Evolutionary conservation across 2,888 invertebrate genomes (phyloP).

Genomic region (Pyrocoelia pectoralis): DNA sequence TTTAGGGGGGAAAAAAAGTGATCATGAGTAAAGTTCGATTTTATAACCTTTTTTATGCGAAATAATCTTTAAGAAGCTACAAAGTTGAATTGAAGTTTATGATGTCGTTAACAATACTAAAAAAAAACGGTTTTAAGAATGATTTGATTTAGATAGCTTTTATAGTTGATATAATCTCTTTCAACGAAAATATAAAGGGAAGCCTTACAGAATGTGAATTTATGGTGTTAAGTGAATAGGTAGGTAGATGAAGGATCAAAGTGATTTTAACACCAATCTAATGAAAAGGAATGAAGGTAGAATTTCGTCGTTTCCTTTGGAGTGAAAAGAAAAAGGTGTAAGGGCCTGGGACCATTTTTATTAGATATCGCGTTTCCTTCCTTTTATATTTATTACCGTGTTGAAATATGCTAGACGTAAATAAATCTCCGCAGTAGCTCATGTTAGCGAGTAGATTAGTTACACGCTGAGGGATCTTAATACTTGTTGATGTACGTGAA

Average conservation of each 20-base stretch:
- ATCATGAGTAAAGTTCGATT: no score
- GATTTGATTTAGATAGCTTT: slow-evolving; percentile 12
- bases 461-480: not conserved
- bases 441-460: slow-evolving; percentile 4
- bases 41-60: slow-evolving; percentile 3
- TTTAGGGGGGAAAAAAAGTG: no score
- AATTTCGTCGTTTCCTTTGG: not conserved
- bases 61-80: slow-evolving; percentile 8
- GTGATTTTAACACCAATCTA: slow-evolving; percentile 1
- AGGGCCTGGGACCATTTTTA: not conserved
- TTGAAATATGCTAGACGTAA: not conserved
- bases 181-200: not conserved
- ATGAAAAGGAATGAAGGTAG: not conserved
- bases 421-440: not conserved
- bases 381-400: slow-evolving; percentile 3
- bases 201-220: not conserved
- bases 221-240: not conserved
- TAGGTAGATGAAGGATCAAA: not conserved
- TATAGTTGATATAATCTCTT: not conserved
- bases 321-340: not conserved
- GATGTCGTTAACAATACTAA: slow-evolving; percentile 7
- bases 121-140: slow-evolving; percentile 12
- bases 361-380: not conserved
- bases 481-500: slow-evolving; percentile 1
- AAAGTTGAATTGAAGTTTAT: slow-evolving; percentile 7